Evolutionary conservation across 2,888 invertebrate genomes (phyloP).

Genomic region (Gandaritis pyraliata): DNA sequence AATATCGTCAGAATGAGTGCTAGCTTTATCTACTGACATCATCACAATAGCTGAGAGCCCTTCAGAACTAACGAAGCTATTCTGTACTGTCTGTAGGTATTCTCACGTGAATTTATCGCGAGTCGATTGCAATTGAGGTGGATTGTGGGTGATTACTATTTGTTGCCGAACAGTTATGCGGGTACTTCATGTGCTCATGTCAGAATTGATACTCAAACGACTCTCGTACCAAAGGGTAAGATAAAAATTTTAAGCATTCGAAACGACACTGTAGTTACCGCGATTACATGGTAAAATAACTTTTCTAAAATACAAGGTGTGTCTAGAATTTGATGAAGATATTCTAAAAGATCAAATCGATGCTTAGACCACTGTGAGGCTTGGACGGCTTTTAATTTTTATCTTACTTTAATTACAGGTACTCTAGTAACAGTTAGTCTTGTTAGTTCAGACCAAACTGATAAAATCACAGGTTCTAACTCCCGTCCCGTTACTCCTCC

Average conservation of each 20-base stretch:
- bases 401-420: too few relatives aligned
- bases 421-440: too few relatives aligned
- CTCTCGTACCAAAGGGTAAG: too few relatives aligned
- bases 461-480: too few relatives aligned
- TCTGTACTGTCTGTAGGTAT: constrained; percentile 75
- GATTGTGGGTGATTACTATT: constrained; percentile 35
- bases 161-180: constrained; percentile 26
- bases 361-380: too few relatives aligned
- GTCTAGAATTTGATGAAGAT: too few relatives aligned
- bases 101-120: constrained; percentile 76
- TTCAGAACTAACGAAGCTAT: constrained; percentile 81
- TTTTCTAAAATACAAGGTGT: too few relatives aligned
- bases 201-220: background rate
- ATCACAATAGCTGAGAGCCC: constrained; percentile 72
- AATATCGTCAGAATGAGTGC: background rate
- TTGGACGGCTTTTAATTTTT: too few relatives aligned
- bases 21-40: constrained; percentile 54
- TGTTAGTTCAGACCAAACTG: too few relatives aligned
- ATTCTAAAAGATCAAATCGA: too few relatives aligned
- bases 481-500: background rate
- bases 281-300: too few relatives aligned
- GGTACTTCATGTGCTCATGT: constrained; percentile 10
- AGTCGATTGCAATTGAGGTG: constrained; percentile 39
- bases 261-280: background rate
- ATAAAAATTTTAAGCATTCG: too few relatives aligned